Evolutionary conservation across 2,113 vertebrate species (phyloP).

Genomic region (Girardinichthys multiradiatus): DNA sequence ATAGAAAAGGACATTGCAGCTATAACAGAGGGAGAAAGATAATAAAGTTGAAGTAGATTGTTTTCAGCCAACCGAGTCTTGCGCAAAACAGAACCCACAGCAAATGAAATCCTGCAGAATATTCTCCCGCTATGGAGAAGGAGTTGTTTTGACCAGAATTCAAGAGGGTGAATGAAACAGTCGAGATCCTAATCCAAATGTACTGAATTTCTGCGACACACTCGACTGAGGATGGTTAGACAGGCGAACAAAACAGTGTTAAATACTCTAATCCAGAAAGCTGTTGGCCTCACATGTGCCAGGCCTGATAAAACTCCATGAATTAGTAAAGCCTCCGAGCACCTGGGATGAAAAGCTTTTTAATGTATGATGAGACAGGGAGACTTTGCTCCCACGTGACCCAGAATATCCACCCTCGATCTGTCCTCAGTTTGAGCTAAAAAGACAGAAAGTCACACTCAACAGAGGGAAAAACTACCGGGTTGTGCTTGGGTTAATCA

Average conservation of each 20-base stretch:
- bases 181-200: slow-evolving; percentile 49
- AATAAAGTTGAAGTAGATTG: slow-evolving; percentile 70
- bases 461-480: neutral
- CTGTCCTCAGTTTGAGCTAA: slow-evolving; percentile 52
- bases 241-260: slow-evolving; percentile 63
- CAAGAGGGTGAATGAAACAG: slow-evolving; percentile 52
- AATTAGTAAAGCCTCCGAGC: slow-evolving; percentile 69
- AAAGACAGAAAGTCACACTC: slow-evolving; percentile 16
- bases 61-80: slow-evolving; percentile 64
- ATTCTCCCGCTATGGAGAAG: slow-evolving; percentile 41
- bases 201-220: slow-evolving; percentile 37
- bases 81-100: slow-evolving; percentile 48
- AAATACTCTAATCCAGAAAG: slow-evolving; percentile 71
- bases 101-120: slow-evolving; percentile 51
- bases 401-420: slow-evolving; percentile 43
- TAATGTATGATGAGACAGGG: slow-evolving; percentile 68
- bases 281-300: slow-evolving; percentile 53
- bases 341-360: slow-evolving; percentile 71
- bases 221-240: slow-evolving; percentile 31
- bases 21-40: slow-evolving; percentile 67
- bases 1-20: slow-evolving; percentile 67
- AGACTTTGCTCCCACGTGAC: slow-evolving; percentile 60
- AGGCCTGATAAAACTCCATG: slow-evolving; percentile 59
- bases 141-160: slow-evolving; percentile 44
- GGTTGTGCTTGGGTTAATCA: slow-evolving; percentile 18